These are phyloP conservation scores for Pleuronectes platessa DNA, from an alignment of 2,113 vertebrate genomes.

Conservation along the genomic window DNA sequence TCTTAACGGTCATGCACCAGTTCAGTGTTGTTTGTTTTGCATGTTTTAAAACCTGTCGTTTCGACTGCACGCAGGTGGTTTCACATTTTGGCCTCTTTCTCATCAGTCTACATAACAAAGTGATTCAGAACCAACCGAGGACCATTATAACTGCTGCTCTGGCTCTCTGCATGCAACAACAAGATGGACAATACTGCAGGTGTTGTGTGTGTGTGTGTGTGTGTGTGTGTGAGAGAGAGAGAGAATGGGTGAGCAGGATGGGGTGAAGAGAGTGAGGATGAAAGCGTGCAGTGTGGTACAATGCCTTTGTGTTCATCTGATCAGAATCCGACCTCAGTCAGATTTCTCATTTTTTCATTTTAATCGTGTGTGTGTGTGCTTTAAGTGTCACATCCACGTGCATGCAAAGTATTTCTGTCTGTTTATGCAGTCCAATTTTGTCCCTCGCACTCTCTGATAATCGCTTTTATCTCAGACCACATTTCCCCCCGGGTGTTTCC, in stretches of 20 bases:
- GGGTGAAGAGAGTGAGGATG: slow-evolving; percentile 1
- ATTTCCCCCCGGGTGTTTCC: not conserved
- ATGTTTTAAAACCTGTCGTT: slow-evolving; percentile 23
- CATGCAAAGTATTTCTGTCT: slow-evolving; percentile 33
- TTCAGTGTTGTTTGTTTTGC: slow-evolving; percentile 12
- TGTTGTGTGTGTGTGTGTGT: not conserved
- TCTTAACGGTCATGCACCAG: slow-evolving; percentile 16
- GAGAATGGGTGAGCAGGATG: not conserved
- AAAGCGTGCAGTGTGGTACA: slow-evolving; percentile 19
- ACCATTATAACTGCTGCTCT: slow-evolving; percentile 39
- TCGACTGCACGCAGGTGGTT: not conserved
- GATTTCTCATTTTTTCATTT: slow-evolving; percentile 64
- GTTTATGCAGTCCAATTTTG: slow-evolving; percentile 56
- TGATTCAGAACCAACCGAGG: slow-evolving; percentile 21
- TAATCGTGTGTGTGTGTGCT: not conserved
- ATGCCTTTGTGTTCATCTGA: slow-evolving; percentile 62
- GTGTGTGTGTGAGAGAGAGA: not conserved
- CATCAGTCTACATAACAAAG: slow-evolving; percentile 27
- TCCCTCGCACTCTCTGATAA: slow-evolving; percentile 34
- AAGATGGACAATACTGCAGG: slow-evolving; percentile 33
- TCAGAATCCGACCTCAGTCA: slow-evolving; percentile 62
- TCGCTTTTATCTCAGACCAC: slow-evolving; percentile 37
- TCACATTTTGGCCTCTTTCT: slow-evolving; percentile 10
- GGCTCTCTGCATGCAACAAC: slow-evolving; percentile 27
- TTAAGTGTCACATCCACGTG: slow-evolving; percentile 12